A percentile compares a stretch with the other conserved stretches of the same genome.
Evolutionary conservation across 23 tunicate species (phyloP).

Genomic region (Pegea sp.): DNA sequence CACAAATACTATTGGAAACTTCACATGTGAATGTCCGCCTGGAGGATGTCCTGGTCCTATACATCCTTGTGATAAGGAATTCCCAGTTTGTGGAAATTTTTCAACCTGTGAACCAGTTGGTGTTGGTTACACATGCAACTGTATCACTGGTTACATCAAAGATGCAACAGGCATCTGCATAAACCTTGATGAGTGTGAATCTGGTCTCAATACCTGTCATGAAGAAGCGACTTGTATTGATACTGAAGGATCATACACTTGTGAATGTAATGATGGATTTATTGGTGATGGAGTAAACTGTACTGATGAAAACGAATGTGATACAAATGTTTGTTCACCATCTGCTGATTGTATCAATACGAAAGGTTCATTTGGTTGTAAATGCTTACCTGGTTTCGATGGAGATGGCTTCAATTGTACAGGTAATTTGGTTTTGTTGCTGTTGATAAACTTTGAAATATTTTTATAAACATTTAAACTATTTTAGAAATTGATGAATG

Average conservation of each 20-base stretch:
- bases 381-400: conserved; percentile 11
- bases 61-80: not conserved
- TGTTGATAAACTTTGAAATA: not conserved
- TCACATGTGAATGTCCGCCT: not conserved
- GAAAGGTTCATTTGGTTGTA: conserved; percentile 9
- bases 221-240: conserved; percentile 1
- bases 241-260: conserved; percentile 1
- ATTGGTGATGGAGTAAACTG: conserved; percentile 2
- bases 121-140: not conserved
- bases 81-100: not conserved
- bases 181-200: not conserved
- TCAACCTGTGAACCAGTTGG: not conserved
- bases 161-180: not conserved
- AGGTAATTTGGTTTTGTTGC: not conserved
- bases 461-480: not conserved
- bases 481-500: not conserved
- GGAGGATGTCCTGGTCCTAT: not conserved
- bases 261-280: conserved; percentile 3
- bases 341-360: conserved; percentile 3
- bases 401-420: not conserved
- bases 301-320: too few relatives aligned
- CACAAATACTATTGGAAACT: not conserved
- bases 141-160: not conserved
- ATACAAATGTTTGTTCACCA: not conserved
- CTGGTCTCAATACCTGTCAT: not conserved